Conservation (phyloP, 2,797 vertebrate species). For the Adrianichthys oophorus region DNA sequence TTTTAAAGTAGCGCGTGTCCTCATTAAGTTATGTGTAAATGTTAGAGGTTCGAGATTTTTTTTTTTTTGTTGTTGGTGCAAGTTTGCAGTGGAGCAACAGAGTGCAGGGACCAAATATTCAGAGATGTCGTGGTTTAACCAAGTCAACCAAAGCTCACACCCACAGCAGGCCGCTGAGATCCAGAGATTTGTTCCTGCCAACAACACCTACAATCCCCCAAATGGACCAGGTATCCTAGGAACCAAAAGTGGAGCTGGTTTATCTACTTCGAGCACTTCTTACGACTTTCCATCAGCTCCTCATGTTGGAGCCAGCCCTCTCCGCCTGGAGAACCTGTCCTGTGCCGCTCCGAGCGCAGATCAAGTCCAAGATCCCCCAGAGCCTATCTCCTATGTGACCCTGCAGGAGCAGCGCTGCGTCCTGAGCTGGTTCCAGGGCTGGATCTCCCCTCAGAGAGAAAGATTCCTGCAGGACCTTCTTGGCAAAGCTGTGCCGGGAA, state of each 20-base stretch:
- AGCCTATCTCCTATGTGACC: slow-evolving; percentile 82
- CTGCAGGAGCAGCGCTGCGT: slow-evolving; percentile 89
- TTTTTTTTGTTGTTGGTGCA: not conserved
- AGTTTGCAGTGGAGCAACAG: not conserved
- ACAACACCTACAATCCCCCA: slow-evolving; percentile 20
- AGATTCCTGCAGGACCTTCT: slow-evolving; percentile 86
- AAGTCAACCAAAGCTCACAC: slow-evolving; percentile 49
- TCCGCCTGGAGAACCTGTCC: slow-evolving; percentile 66
- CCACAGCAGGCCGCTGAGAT: slow-evolving; percentile 29
- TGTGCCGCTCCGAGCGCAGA: slow-evolving; percentile 48
- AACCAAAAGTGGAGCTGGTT: slow-evolving; percentile 32
- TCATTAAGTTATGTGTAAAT: slow-evolving; percentile 27
- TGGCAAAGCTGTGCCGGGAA: slow-evolving; percentile 88
- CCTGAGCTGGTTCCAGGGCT: slow-evolving; percentile 87
- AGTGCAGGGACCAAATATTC: slow-evolving; percentile 8
- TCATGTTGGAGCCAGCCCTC: slow-evolving; percentile 46
- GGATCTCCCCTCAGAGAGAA: slow-evolving; percentile 80
- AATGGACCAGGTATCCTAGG: slow-evolving; percentile 18
- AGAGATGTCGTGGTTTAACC: slow-evolving; percentile 76
- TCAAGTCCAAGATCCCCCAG: slow-evolving; percentile 26
- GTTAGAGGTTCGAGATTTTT: slow-evolving; percentile 3
- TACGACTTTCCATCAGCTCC: slow-evolving; percentile 60
- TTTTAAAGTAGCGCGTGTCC: not conserved
- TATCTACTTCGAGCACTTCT: slow-evolving; percentile 20
- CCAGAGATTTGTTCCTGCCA: slow-evolving; percentile 24